phyloP scores from a whole-genome alignment of 2,113 vertebrate species.

The Macquaria australasica region DNA sequence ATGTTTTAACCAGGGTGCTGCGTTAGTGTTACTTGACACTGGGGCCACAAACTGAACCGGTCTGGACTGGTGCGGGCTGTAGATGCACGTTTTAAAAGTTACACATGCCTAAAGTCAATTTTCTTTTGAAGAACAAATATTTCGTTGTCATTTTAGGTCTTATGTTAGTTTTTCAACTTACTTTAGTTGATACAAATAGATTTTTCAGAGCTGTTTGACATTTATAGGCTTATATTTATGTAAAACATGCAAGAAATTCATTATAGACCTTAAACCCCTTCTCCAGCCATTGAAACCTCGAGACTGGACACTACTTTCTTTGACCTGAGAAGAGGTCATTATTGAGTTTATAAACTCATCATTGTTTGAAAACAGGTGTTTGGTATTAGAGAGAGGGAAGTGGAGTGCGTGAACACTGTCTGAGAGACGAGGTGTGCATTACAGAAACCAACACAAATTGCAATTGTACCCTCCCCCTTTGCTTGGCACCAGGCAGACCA shows the following conservation, averaged over 20 bases:
- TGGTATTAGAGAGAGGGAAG: neutral
- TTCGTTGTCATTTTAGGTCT: neutral
- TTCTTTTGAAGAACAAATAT: neutral
- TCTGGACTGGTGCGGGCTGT: slow-evolving; percentile 21
- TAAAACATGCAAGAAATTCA: neutral
- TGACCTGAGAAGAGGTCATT: neutral
- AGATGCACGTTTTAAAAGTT: neutral
- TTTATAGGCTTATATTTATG: neutral
- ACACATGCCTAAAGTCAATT: neutral
- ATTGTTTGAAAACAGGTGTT: slow-evolving; percentile 12
- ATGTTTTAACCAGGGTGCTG: neutral
- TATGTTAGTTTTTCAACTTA: neutral
- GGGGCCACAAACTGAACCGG: slow-evolving; percentile 15
- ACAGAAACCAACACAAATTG: slow-evolving; percentile 1
- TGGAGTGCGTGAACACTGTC: neutral
- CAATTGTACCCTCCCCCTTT: neutral
- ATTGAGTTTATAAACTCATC: neutral
- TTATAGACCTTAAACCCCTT: neutral
- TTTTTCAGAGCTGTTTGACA: neutral
- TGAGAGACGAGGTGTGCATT: neutral
- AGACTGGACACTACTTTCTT: neutral
- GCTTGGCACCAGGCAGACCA: neutral
- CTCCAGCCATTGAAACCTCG: neutral
- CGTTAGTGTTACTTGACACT: slow-evolving; percentile 50
- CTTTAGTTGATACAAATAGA: neutral